These are phyloP conservation scores for Ricordea florida DNA, from an alignment of 92 coral and sea anemone species.

Conservation along the genomic window DNA sequence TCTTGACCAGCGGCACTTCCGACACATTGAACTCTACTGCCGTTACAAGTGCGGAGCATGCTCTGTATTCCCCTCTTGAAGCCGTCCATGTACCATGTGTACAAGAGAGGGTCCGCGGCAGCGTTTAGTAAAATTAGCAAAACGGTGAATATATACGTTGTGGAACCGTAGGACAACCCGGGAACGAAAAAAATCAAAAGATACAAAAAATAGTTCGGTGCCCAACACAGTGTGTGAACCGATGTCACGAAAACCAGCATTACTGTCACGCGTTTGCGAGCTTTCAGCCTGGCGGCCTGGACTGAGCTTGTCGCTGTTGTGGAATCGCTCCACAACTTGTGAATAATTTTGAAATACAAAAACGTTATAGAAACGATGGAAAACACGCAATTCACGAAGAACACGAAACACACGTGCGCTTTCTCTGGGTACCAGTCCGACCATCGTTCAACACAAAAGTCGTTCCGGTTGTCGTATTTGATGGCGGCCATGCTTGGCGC, in stretches of 20 bases:
- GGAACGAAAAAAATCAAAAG: conserved; percentile 64
- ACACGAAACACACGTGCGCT: conserved; percentile 66
- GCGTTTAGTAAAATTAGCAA: conserved; percentile 76
- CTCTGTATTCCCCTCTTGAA: conserved; percentile 54
- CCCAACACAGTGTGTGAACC: conserved; percentile 67
- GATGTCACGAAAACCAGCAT: conserved; percentile 69
- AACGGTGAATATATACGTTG: conserved; percentile 72
- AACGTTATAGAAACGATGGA: conserved; percentile 63
- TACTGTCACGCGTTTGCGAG: conserved; percentile 69
- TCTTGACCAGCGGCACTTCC: background rate
- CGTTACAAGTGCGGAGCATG: conserved; percentile 16
- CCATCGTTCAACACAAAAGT: conserved; percentile 75
- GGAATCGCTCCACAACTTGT: conserved; percentile 61
- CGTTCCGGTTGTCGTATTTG: conserved; percentile 24
- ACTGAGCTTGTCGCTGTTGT: conserved; percentile 49
- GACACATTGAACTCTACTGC: conserved; percentile 2
- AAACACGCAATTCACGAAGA: conserved; percentile 46
- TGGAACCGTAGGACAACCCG: conserved; percentile 70
- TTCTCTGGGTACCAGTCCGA: conserved; percentile 37
- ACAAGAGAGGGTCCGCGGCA: conserved; percentile 74
- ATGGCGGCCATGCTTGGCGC: conserved; percentile 69
- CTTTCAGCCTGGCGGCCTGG: conserved; percentile 68
- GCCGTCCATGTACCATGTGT: conserved; percentile 76
- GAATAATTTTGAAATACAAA: conserved; percentile 58
- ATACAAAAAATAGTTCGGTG: conserved; percentile 80